Evolutionary conservation across 2,888 invertebrate genomes (phyloP), one percentile per base, ranked within the genome.

Genomic region (Tholera decimalis): DNA sequence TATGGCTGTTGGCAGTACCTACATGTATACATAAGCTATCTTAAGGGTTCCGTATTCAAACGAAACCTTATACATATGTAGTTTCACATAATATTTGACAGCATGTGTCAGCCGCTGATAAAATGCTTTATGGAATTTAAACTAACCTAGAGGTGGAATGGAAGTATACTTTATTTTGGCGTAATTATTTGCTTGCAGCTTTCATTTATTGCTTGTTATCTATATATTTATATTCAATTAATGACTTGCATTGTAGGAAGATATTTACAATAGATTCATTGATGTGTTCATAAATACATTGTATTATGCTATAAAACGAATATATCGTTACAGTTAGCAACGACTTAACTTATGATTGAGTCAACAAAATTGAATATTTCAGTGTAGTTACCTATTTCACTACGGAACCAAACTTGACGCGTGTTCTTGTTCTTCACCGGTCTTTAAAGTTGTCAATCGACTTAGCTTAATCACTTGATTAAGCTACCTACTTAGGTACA

Each of bases 381-480:
- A 13, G 2, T 20, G 35, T 13, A 33, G n/a, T n/a, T n/a, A n/a
- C n/a, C n/a, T n/a, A n/a, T n/a, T 33, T 33, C 3, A 37, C 37
- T 37, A 18, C 37, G n/a, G 37, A 13, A 22, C 33, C 33, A 15
- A 1, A 24, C 15, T 11, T 18, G 22, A 4, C 7, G 20, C 20
- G 26, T 18, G 2, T 9, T 41, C 13, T 26, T 20, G 20, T n/a
- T 9, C 20, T 33, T 46, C 13, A 7, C 13, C n/a, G 11, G 20
- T 15, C 46, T 30, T 55, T 55, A 13, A 68, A 26, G 9, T 39
- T 60, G 51, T 61, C 80, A 28, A 51, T 60, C 24, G n/a, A 46
- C 46, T 69, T 66, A 62, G 56, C 26, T 54, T 60, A 50, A 65
- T 64, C 37, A 59, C 35, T 33, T 55, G 35, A 54, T 66, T 60